Percentiles rank a stretch among this genome's conserved stretches.
Evolutionary conservation across 2,113 vertebrate species (phyloP).

Genomic region (Barnardius zonarius): DNA sequence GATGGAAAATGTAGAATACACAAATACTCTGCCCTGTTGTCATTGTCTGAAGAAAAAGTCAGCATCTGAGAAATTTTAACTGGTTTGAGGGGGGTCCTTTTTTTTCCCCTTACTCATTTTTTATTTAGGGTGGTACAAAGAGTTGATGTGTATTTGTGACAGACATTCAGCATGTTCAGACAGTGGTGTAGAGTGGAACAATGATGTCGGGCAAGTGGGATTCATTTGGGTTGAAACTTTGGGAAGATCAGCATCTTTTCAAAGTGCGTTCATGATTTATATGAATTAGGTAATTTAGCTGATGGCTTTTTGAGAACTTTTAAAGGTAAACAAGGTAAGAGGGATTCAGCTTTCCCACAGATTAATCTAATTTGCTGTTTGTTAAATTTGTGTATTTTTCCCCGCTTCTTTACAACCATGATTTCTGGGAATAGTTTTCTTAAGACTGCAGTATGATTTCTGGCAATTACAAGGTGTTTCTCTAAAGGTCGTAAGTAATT

Average conservation of each 20-base stretch:
- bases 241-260: not conserved
- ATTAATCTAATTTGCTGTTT: not conserved
- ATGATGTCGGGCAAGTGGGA: not conserved
- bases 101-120: not conserved
- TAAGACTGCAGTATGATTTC: not conserved
- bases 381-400: not conserved
- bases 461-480: constrained; percentile 33
- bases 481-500: not conserved
- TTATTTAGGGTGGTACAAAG: not conserved
- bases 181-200: not conserved
- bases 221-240: not conserved
- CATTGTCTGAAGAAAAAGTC: not conserved
- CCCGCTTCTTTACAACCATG: not conserved
- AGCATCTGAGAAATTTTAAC: not conserved
- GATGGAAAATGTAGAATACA: not conserved
- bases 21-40: not conserved
- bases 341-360: not conserved
- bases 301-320: not conserved
- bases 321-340: not conserved
- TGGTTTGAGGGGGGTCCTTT: not conserved
- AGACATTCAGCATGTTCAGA: not conserved
- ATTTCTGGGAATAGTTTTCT: constrained; percentile 33
- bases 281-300: not conserved
- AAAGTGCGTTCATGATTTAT: not conserved
- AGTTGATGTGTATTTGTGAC: not conserved